These are phyloP conservation scores for Limenitis camilla DNA, from an alignment of 2,888 invertebrate genomes.

Conservation along the genomic window DNA sequence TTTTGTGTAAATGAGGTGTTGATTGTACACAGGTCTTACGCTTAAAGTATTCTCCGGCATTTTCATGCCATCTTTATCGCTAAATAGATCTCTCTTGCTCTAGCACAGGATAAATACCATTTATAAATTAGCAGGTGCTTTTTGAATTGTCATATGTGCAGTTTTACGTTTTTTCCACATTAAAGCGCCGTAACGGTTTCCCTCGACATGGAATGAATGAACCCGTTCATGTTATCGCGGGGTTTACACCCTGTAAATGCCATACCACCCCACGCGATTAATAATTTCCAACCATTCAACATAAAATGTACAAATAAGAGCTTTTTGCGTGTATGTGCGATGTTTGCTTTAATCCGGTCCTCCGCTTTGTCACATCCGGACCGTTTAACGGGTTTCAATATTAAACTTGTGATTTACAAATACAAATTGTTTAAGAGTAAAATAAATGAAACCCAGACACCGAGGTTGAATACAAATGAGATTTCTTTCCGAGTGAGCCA, in stretches of 20 bases:
- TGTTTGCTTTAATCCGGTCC: slow-evolving; percentile 45
- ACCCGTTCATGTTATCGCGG: slow-evolving; percentile 37
- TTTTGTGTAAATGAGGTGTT: slow-evolving; percentile 28
- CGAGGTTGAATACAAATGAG: slow-evolving; percentile 62
- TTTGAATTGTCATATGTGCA: slow-evolving; percentile 16
- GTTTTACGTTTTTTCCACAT: slow-evolving; percentile 43
- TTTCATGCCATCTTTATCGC: slow-evolving; percentile 36
- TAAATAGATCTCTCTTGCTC: slow-evolving; percentile 15
- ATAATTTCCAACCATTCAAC: slow-evolving; percentile 14
- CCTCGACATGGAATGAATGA: slow-evolving; percentile 41
- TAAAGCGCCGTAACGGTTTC: slow-evolving; percentile 45
- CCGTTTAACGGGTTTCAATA: slow-evolving; percentile 44
- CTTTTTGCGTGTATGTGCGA: slow-evolving; percentile 36
- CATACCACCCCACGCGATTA: slow-evolving; percentile 9
- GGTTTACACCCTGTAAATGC: slow-evolving; percentile 32
- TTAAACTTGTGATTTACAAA: slow-evolving; percentile 59
- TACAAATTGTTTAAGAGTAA: slow-evolving; percentile 60
- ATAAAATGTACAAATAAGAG: slow-evolving; percentile 8
- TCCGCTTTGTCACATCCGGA: slow-evolving; percentile 51
- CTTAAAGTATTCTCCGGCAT: slow-evolving; percentile 60
- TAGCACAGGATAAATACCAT: slow-evolving; percentile 31
- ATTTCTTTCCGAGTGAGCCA: slow-evolving; percentile 63
- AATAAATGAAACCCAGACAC: slow-evolving; percentile 53
- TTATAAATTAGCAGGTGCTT: slow-evolving; percentile 48
- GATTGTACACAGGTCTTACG: slow-evolving; percentile 22